Evolutionary conservation across 2,113 vertebrate genomes (phyloP), one percentile per base, ranked within the genome.

Genomic region (Jaculus jaculus): DNA sequence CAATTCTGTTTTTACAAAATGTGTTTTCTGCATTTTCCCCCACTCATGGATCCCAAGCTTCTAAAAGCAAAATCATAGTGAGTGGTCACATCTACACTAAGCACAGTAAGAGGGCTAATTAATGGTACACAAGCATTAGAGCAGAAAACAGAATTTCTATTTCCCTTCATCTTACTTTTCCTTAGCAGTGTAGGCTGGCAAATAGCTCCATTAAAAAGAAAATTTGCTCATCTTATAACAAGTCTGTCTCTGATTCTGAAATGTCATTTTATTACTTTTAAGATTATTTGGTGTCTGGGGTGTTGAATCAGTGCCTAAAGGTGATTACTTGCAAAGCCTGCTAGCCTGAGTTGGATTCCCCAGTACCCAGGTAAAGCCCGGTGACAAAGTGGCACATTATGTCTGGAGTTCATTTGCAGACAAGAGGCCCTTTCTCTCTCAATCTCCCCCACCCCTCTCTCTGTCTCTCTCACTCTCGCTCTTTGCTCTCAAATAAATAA

Each of bases 1-100:
- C 7, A 91, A 84, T 69, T 94, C 34, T 71, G 63, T 89, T 84
- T 94, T 85, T 91, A 96, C 90, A 86, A 94, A 82, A 79, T 75
- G 10, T 84, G 20, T 89, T 87, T 90, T 91, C 39, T 90, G 79
- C 74, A 18, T 73, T 94, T 83, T 88, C 21, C 28, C 28, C 18
- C 51, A 94, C 39, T 71, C 61, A 51, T 39, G 34, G 92, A 54
- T 77, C 69, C 30, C 78, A 85, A 71, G 65, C 24, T 71, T 91
- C 51, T 85, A 87, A 91, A 87, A 94, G 51, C 54, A 93, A 84
- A 73, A 32, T 54, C 88, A 18, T 42, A 86, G 47, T 65, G 83
- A 63, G 68, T 37, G 30, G 47, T 28, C 72, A 74, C 15, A 75
- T 51, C 30, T 47, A 61, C 37, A 72, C 21, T 88, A 28, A 8